These are phyloP conservation scores for Carassius auratus DNA, from an alignment of 2,113 vertebrate species.

Conservation along the genomic window DNA sequence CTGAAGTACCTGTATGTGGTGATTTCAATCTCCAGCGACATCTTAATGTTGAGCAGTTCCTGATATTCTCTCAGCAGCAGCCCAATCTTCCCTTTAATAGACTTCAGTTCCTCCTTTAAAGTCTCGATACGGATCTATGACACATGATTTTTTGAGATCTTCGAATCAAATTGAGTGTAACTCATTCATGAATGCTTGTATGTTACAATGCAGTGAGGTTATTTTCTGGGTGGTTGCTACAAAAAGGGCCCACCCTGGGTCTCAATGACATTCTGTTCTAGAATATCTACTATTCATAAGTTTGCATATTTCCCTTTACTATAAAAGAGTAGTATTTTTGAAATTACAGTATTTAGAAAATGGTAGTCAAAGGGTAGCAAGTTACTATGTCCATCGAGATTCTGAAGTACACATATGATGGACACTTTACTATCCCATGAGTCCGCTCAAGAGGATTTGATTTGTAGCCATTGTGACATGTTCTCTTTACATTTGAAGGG, in stretches of 20 bases:
- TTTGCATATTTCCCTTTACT: too few species aligned
- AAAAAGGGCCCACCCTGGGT: not conserved
- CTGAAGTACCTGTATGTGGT: slow-evolving; percentile 74
- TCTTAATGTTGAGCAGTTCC: slow-evolving; percentile 77
- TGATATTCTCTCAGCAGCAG: slow-evolving; percentile 78
- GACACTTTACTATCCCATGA: not conserved
- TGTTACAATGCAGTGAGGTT: too few species aligned
- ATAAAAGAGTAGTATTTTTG: too few species aligned
- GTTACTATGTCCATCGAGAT: too few species aligned
- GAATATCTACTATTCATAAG: not conserved
- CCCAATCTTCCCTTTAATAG: slow-evolving; percentile 74
- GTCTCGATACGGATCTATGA: slow-evolving; percentile 63
- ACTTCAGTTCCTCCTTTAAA: slow-evolving; percentile 64
- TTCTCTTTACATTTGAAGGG: not conserved
- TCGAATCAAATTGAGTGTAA: not conserved
- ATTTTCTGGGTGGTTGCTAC: too few species aligned
- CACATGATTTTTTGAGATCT: slow-evolving; percentile 11
- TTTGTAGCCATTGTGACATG: not conserved
- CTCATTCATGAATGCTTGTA: too few species aligned
- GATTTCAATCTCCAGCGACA: slow-evolving; percentile 81
- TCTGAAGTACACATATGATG: not conserved
- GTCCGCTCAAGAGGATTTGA: not conserved
- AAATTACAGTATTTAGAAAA: too few species aligned
- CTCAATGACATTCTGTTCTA: not conserved
- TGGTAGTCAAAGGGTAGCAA: too few species aligned